These are phyloP conservation scores for Sceloporus tristichus DNA, from an alignment of 2,113 vertebrate genomes.

Conservation along the genomic window DNA sequence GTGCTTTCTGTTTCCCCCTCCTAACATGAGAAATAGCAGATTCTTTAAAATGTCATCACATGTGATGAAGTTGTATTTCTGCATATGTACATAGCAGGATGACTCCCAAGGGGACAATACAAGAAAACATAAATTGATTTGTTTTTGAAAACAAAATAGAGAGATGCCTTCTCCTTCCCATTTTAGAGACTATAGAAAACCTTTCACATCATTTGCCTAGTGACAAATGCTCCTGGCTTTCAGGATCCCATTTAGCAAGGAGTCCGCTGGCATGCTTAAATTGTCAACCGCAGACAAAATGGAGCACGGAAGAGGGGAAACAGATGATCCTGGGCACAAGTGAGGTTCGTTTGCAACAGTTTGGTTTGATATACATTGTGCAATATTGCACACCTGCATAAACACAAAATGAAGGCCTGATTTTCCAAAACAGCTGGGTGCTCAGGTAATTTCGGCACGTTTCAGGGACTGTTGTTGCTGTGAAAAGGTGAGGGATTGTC, in stretches of 20 bases:
- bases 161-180: slow-evolving; percentile 14
- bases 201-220: slow-evolving; percentile 40
- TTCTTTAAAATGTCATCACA: slow-evolving; percentile 65
- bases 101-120: slow-evolving; percentile 67
- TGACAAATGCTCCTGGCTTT: slow-evolving; percentile 53
- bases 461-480: slow-evolving; percentile 31
- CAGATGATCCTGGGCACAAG: slow-evolving; percentile 34
- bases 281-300: slow-evolving; percentile 48
- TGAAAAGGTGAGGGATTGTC: not conserved
- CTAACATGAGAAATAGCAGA: slow-evolving; percentile 30
- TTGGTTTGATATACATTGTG: not conserved
- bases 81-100: slow-evolving; percentile 73
- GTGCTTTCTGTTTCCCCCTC: not conserved
- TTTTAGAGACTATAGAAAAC: slow-evolving; percentile 15
- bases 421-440: slow-evolving; percentile 30
- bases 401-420: not conserved
- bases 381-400: not conserved
- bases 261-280: slow-evolving; percentile 32
- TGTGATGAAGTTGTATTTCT: slow-evolving; percentile 72
- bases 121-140: slow-evolving; percentile 71
- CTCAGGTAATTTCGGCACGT: slow-evolving; percentile 34
- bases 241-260: slow-evolving; percentile 36
- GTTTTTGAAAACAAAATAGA: slow-evolving; percentile 54
- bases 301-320: slow-evolving; percentile 25
- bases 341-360: slow-evolving; percentile 29